phyloP scores from a whole-genome alignment of 2,113 vertebrate genomes.

The Plotosus lineatus region DNA sequence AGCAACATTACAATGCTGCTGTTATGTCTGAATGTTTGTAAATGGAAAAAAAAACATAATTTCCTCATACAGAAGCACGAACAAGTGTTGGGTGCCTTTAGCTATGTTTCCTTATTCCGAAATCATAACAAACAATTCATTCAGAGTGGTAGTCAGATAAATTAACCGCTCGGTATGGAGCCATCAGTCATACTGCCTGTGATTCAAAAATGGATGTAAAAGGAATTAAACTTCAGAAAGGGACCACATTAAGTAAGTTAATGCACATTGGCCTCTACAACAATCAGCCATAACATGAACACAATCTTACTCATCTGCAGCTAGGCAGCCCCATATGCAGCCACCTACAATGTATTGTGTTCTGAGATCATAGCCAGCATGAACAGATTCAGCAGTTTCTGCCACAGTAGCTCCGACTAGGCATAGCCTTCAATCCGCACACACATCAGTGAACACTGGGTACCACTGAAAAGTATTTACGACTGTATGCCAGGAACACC shows the following conservation, averaged over 20 bases:
- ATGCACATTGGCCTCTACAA: too few species aligned
- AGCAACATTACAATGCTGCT: not conserved
- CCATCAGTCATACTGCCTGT: not conserved
- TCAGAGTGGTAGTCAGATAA: conserved; percentile 10
- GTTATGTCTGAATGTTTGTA: conserved; percentile 12
- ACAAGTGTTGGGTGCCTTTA: conserved; percentile 11
- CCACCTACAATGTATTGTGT: too few species aligned
- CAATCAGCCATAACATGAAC: too few species aligned
- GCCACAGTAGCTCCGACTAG: too few species aligned
- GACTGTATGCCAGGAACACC: too few species aligned
- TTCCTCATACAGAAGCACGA: conserved; percentile 31
- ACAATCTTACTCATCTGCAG: too few species aligned
- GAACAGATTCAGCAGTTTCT: too few species aligned
- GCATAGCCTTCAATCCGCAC: too few species aligned
- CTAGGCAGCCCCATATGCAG: too few species aligned
- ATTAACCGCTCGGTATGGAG: not conserved
- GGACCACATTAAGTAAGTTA: not conserved
- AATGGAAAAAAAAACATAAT: conserved; percentile 18
- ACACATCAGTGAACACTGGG: too few species aligned
- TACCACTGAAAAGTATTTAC: too few species aligned
- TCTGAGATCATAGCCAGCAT: too few species aligned
- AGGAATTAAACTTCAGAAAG: not conserved
- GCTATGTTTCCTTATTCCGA: conserved; percentile 25
- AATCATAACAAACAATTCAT: conserved; percentile 29
- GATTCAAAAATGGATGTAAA: not conserved